These are phyloP conservation scores for Naja naja DNA, from an alignment of 2,113 vertebrate genomes.

Conservation along the genomic window DNA sequence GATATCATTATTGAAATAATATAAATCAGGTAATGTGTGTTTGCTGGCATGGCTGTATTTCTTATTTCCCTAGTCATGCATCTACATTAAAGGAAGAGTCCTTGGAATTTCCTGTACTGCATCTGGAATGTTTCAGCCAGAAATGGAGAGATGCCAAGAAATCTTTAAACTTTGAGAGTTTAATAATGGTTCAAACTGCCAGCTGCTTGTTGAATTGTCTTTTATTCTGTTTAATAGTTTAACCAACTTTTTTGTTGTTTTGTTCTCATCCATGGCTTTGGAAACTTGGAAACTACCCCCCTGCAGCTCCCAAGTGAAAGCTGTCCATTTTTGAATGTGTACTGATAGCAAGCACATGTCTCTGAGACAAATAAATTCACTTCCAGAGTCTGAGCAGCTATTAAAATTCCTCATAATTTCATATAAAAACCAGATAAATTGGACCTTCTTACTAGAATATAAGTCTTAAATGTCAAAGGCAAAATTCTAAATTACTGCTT, in stretches of 20 bases:
- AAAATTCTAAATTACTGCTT: conserved; percentile 31
- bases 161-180: background rate
- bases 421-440: conserved; percentile 21
- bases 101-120: conserved; percentile 13
- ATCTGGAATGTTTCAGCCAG: background rate
- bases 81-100: background rate
- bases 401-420: background rate
- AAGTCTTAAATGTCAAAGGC: conserved; percentile 30
- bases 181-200: background rate
- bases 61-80: background rate
- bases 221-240: background rate
- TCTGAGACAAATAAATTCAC: conserved; percentile 31
- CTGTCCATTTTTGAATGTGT: background rate
- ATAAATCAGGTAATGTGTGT: background rate
- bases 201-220: background rate
- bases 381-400: background rate
- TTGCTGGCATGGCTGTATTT: background rate
- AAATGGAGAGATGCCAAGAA: conserved; percentile 10
- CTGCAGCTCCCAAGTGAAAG: conserved; percentile 16
- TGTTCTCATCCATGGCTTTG: background rate
- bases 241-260: background rate
- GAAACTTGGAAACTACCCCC: background rate
- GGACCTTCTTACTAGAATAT: conserved; percentile 21
- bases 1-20: background rate
- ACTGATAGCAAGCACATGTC: background rate